These are phyloP conservation scores for Bos javanicus DNA, from an alignment of 2,113 vertebrate genomes.

Conservation along the genomic window DNA sequence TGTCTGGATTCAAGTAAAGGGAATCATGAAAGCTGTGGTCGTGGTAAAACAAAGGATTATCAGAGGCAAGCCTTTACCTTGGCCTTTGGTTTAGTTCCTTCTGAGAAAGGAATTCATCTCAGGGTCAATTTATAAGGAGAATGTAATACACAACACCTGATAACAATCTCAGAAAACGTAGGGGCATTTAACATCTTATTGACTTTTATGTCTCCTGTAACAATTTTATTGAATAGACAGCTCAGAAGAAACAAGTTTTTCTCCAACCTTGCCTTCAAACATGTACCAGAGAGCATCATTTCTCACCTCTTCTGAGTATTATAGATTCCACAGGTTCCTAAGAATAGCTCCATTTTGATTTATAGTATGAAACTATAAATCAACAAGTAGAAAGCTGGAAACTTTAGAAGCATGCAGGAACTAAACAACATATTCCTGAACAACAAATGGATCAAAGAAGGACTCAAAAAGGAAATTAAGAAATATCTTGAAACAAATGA, in stretches of 20 bases:
- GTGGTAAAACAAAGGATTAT: neutral
- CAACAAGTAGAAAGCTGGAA: neutral
- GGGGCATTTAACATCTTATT: neutral
- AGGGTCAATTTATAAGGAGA: neutral
- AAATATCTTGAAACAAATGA: neutral
- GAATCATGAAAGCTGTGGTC: fast-evolving
- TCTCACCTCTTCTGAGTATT: neutral
- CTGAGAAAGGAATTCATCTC: neutral
- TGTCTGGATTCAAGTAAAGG: neutral
- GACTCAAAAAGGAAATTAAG: neutral
- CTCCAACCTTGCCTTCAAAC: neutral
- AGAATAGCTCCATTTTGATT: neutral
- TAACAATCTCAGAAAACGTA: neutral
- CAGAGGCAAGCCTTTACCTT: neutral
- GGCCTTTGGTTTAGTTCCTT: neutral
- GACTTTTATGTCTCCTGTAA: neutral
- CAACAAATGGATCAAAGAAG: neutral
- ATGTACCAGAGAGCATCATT: neutral
- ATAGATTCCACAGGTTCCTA: neutral
- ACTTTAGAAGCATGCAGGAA: neutral
- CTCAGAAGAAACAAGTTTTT: conserved; percentile 23
- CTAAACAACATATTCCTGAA: neutral
- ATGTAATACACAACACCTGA: neutral
- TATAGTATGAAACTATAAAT: neutral
- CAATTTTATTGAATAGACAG: neutral